A percentile compares a stretch with the other conserved stretches of the same genome.
phyloP scores from a whole-genome alignment of 2,797 vertebrate species.

The Brachyrhaphis roseni region DNA sequence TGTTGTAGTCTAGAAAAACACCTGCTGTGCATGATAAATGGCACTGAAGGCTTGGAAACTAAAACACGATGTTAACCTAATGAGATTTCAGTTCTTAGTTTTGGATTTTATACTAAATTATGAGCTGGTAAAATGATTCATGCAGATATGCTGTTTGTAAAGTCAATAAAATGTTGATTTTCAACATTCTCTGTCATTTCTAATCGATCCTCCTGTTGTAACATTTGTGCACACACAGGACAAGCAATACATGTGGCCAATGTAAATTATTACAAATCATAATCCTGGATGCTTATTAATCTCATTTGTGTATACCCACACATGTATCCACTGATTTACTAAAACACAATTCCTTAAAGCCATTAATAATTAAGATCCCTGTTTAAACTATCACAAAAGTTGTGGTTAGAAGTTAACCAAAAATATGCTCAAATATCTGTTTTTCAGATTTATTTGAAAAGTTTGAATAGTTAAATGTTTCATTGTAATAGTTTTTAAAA shows the following conservation, averaged over 20 bases:
- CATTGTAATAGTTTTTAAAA: too few relatives aligned
- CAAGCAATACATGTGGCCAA: neutral
- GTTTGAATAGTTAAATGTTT: too few relatives aligned
- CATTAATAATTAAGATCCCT: neutral
- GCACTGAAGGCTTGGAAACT: neutral
- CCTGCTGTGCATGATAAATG: slow-evolving; percentile 14
- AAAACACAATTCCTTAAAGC: neutral
- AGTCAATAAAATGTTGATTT: neutral
- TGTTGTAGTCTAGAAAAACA: slow-evolving; percentile 38
- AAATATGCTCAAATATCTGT: too few relatives aligned
- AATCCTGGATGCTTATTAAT: neutral
- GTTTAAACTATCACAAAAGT: too few relatives aligned
- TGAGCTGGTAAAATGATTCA: neutral
- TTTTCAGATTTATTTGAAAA: too few relatives aligned
- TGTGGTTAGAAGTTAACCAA: too few relatives aligned
- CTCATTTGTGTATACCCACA: neutral
- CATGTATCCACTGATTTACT: neutral
- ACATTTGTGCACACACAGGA: neutral
- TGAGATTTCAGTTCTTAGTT: neutral
- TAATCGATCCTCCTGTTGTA: neutral
- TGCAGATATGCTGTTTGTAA: neutral
- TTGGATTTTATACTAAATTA: neutral
- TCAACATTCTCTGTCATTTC: neutral
- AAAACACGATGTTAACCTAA: slow-evolving; percentile 1
- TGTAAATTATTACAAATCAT: neutral